A percentile compares a stretch with the other conserved stretches of the same genome.
These are phyloP conservation scores for Verasper variegatus DNA, from an alignment of 2,113 vertebrate species.

Conservation along the genomic window DNA sequence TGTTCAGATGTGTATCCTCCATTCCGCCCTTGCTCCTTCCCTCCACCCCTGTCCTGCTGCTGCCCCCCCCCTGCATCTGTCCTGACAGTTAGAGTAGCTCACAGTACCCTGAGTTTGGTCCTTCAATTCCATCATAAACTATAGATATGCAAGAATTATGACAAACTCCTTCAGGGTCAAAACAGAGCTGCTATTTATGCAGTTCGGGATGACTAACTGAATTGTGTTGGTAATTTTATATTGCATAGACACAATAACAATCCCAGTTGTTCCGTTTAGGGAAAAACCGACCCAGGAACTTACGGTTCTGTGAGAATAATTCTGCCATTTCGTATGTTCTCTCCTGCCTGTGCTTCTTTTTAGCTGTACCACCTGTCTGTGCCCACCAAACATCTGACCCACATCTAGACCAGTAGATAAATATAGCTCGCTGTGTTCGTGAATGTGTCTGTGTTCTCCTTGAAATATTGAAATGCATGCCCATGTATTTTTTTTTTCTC, in stretches of 20 bases:
- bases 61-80: conserved; percentile 77
- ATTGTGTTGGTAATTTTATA: neutral
- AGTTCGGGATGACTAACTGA: conserved; percentile 16
- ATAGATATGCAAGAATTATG: neutral
- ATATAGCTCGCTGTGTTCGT: conserved; percentile 71
- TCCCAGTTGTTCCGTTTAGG: neutral
- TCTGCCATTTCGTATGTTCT: conserved; percentile 60
- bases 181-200: conserved; percentile 28
- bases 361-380: conserved; percentile 74
- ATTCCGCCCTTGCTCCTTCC: conserved; percentile 72
- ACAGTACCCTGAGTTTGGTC: conserved; percentile 80
- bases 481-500: conserved; percentile 25
- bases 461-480: conserved; percentile 66
- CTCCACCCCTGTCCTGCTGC: conserved; percentile 68
- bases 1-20: conserved; percentile 76
- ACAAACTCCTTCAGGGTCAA: conserved; percentile 9
- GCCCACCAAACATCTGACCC: conserved; percentile 75
- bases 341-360: conserved; percentile 64
- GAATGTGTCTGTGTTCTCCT: conserved; percentile 64
- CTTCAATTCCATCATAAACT: conserved; percentile 17
- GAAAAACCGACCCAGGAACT: conserved; percentile 51
- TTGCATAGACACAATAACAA: neutral
- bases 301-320: conserved; percentile 73
- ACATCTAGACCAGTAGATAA: conserved; percentile 68
- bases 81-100: conserved; percentile 66